These are phyloP conservation scores for Cryptoprocta ferox DNA, from an alignment of 2,797 vertebrate genomes.

Conservation along the genomic window DNA sequence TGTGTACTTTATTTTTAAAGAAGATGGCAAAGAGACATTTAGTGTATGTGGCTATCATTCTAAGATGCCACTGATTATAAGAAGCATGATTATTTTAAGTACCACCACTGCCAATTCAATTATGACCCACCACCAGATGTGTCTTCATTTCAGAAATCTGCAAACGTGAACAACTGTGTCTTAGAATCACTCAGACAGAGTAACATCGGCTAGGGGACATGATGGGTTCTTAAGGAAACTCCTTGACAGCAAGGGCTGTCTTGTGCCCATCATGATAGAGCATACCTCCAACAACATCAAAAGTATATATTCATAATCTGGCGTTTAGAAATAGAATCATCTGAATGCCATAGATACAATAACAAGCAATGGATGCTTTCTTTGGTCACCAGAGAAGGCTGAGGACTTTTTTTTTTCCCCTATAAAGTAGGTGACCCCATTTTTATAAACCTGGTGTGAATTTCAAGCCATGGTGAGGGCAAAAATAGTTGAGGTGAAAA, in stretches of 20 bases:
- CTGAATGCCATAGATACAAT: constrained; percentile 28
- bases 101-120: background rate
- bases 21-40: constrained; percentile 45
- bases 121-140: background rate
- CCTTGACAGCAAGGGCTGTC: background rate
- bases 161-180: constrained; percentile 30
- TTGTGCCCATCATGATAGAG: background rate
- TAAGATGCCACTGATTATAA: background rate
- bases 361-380: constrained; percentile 54
- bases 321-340: constrained; percentile 51
- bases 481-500: constrained; percentile 77
- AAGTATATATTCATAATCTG: constrained; percentile 44
- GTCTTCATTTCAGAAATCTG: constrained; percentile 36
- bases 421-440: constrained; percentile 72
- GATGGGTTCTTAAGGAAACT: constrained; percentile 8
- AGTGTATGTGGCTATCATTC: background rate
- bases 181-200: constrained; percentile 2
- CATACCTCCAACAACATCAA: constrained; percentile 43
- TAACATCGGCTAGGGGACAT: background rate
- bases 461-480: constrained; percentile 62
- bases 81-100: constrained; percentile 38
- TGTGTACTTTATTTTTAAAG: constrained; percentile 39
- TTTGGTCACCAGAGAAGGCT: constrained; percentile 59
- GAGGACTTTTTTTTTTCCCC: background rate
- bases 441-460: constrained; percentile 70